phyloP scores from a whole-genome alignment of 2,113 vertebrate species.

The Neomonachus schauinslandi region DNA sequence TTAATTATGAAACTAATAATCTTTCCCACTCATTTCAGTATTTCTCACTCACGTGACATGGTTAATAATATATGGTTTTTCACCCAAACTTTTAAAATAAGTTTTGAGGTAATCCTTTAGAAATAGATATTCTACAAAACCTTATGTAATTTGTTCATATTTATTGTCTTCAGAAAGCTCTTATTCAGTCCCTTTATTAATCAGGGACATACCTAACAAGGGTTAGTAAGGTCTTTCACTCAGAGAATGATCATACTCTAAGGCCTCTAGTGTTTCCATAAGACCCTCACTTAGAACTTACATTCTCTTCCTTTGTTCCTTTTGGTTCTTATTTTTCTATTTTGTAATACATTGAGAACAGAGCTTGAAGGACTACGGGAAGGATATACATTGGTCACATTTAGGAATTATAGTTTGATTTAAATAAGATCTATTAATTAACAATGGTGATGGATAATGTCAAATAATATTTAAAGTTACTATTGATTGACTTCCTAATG shows the following conservation, averaged over 20 bases:
- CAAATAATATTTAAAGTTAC: background rate
- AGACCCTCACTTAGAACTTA: background rate
- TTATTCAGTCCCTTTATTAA: background rate
- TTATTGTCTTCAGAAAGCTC: background rate
- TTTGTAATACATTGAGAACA: background rate
- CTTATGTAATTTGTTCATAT: background rate
- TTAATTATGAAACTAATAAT: background rate
- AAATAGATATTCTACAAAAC: background rate
- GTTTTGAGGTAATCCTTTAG: slow-evolving; percentile 17
- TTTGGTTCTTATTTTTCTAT: background rate
- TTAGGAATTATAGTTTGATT: background rate
- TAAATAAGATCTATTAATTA: slow-evolving; percentile 2
- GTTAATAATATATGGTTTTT: background rate
- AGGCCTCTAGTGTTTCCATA: background rate
- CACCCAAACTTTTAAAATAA: background rate
- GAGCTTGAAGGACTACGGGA: background rate
- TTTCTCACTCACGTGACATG: background rate
- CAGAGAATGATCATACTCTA: background rate
- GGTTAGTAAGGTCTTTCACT: background rate
- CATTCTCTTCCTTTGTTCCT: background rate
- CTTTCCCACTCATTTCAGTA: background rate
- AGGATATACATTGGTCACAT: background rate
- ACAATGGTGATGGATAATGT: background rate
- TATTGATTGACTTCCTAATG: background rate
- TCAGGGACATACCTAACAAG: background rate